Conservation (phyloP, 2,888 invertebrate species). For the Sceliomorpha sp. region DNA sequence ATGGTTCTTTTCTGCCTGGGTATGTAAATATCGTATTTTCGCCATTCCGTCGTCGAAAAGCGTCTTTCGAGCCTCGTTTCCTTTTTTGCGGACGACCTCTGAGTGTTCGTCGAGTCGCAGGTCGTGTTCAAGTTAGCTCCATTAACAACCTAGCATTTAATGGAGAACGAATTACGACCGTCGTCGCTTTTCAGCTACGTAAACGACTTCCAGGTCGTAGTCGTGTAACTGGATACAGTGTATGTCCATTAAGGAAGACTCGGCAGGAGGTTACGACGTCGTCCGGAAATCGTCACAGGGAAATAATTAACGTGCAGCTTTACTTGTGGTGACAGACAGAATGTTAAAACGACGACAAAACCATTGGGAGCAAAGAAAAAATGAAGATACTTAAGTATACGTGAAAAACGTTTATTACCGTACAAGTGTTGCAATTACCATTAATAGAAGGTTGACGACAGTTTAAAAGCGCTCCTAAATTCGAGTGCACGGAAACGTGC, state of each 20-base stretch:
- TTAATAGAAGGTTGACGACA: too few relatives aligned
- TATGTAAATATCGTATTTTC: too few relatives aligned
- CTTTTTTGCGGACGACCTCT: background rate
- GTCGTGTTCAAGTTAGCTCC: conserved; percentile 2
- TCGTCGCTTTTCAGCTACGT: background rate
- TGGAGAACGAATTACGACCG: conserved; percentile 9
- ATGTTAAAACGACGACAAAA: background rate
- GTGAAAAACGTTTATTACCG: too few relatives aligned
- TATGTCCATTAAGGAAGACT: conserved; percentile 12
- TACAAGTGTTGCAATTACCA: too few relatives aligned
- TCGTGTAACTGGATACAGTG: conserved; percentile 6
- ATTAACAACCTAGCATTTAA: conserved; percentile 6
- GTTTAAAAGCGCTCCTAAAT: too few relatives aligned
- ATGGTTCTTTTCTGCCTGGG: too few relatives aligned
- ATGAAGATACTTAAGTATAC: too few relatives aligned
- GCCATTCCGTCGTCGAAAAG: too few relatives aligned
- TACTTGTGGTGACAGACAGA: conserved; percentile 1
- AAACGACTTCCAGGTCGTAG: background rate
- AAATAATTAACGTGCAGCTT: conserved; percentile 3
- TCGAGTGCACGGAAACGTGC: background rate
- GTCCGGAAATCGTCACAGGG: background rate
- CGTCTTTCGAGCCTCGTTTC: too few relatives aligned
- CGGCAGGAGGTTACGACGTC: conserved; percentile 6
- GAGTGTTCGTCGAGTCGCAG: background rate
- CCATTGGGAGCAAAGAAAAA: too few relatives aligned